These are phyloP conservation scores for Therioaphis trifolii DNA, from an alignment of 2,888 invertebrate genomes.

Conservation along the genomic window DNA sequence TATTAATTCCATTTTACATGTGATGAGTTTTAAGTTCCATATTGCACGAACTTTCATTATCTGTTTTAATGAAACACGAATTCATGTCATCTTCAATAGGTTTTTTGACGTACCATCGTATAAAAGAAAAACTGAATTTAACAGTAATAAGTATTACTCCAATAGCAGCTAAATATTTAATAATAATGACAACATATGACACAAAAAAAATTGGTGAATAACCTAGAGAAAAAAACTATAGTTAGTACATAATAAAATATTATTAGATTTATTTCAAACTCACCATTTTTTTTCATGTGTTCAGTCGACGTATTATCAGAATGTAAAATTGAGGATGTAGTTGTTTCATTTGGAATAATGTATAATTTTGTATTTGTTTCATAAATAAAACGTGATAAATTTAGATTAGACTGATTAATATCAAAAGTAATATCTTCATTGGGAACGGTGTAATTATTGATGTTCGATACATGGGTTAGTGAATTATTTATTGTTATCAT, in stretches of 20 bases:
- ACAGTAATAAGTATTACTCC: slow-evolving; percentile 22
- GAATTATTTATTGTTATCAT: background rate
- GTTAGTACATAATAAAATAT: background rate
- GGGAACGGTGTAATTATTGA: background rate
- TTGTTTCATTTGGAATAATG: background rate
- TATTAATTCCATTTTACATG: background rate
- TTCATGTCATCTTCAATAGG: background rate
- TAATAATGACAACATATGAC: background rate
- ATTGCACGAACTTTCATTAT: background rate
- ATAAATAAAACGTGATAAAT: background rate
- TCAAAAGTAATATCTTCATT: background rate
- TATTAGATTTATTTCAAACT: background rate
- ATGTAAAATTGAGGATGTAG: background rate
- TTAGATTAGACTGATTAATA: background rate
- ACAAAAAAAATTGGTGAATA: background rate
- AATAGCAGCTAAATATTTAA: slow-evolving; percentile 2
- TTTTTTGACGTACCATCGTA: slow-evolving; percentile 9
- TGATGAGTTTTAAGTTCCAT: slow-evolving; percentile 13
- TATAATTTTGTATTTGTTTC: no score
- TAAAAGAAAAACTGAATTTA: slow-evolving; percentile 4
- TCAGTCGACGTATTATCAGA: background rate
- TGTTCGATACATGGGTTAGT: background rate
- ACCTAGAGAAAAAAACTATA: background rate
- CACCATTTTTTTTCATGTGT: slow-evolving; percentile 7
- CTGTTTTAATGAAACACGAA: background rate